A percentile compares a stretch with the other conserved stretches of the same genome.
Conservation (phyloP, 2,797 vertebrate genomes). For the Craterocephalus amniculus region DNA sequence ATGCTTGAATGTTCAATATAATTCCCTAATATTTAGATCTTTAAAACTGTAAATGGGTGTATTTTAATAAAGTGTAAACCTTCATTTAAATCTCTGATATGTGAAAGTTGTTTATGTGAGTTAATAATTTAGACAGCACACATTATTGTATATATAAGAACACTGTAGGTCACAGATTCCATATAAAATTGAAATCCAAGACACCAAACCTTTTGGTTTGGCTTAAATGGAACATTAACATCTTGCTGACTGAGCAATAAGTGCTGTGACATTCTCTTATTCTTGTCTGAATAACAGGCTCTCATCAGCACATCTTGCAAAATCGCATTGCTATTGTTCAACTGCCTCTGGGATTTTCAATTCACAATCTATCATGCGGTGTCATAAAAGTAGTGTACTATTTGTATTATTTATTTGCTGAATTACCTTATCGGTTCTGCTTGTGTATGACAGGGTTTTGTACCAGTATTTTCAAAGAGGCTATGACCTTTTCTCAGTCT, state of each 20-base stretch:
- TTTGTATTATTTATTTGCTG: too few species aligned
- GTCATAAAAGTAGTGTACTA: slow-evolving; percentile 4
- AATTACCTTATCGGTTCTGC: slow-evolving; percentile 21
- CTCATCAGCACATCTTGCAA: slow-evolving; percentile 33
- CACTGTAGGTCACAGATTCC: slow-evolving; percentile 17
- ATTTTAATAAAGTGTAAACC: slow-evolving; percentile 4
- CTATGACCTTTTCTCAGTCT: slow-evolving; percentile 77
- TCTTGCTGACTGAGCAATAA: slow-evolving; percentile 50
- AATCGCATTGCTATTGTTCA: not conserved
- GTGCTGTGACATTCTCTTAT: slow-evolving; percentile 56
- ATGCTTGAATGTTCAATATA: not conserved
- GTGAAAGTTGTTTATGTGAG: not conserved
- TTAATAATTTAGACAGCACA: slow-evolving; percentile 15
- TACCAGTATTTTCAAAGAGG: slow-evolving; percentile 61
- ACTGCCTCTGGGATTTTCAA: slow-evolving; percentile 5
- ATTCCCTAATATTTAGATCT: not conserved
- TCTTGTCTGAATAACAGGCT: slow-evolving; percentile 16
- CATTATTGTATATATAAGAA: slow-evolving; percentile 26
- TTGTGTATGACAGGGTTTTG: slow-evolving; percentile 56
- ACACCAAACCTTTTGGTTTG: slow-evolving; percentile 43
- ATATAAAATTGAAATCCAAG: slow-evolving; percentile 41
- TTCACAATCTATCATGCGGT: slow-evolving; percentile 13
- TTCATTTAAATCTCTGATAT: not conserved
- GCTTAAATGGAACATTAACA: slow-evolving; percentile 77
- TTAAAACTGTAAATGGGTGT: not conserved